Conservation (phyloP, 2,888 invertebrate species). For the Geophilus truncorum region DNA sequence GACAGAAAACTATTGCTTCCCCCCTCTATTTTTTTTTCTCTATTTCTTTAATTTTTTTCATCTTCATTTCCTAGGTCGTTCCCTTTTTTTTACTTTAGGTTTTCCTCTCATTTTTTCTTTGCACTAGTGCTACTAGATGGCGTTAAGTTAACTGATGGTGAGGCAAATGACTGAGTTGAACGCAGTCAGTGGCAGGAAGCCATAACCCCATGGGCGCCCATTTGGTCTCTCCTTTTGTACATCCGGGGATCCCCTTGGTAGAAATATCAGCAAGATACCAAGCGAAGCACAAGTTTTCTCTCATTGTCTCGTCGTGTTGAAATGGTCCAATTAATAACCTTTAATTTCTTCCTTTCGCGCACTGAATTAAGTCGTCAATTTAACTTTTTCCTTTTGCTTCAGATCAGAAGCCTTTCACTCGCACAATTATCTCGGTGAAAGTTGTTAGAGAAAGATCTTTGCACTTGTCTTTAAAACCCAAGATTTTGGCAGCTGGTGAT, state of each 20-base stretch:
- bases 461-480: conserved; percentile 13
- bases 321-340: conserved; percentile 18
- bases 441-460: conserved; percentile 20
- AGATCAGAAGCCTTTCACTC: not conserved
- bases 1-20: not conserved
- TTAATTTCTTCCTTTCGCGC: conserved; percentile 9
- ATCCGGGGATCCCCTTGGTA: conserved; percentile 27
- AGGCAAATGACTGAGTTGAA: conserved; percentile 19
- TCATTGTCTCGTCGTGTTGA: not conserved
- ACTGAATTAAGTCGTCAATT: conserved; percentile 20
- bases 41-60: not conserved
- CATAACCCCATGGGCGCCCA: conserved; percentile 18
- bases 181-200: conserved; percentile 17
- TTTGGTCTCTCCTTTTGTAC: conserved; percentile 19
- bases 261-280: conserved; percentile 2
- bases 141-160: not conserved
- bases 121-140: not conserved
- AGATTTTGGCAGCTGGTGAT: conserved; percentile 17
- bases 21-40: not conserved
- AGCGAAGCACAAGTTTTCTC: not conserved
- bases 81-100: not conserved
- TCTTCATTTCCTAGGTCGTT: not conserved
- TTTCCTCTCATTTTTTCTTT: not conserved
- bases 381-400: not conserved
- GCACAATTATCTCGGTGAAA: conserved; percentile 8